phyloP scores from a whole-genome alignment of 2,888 invertebrate species.

The Chrysolina oricalcia region DNA sequence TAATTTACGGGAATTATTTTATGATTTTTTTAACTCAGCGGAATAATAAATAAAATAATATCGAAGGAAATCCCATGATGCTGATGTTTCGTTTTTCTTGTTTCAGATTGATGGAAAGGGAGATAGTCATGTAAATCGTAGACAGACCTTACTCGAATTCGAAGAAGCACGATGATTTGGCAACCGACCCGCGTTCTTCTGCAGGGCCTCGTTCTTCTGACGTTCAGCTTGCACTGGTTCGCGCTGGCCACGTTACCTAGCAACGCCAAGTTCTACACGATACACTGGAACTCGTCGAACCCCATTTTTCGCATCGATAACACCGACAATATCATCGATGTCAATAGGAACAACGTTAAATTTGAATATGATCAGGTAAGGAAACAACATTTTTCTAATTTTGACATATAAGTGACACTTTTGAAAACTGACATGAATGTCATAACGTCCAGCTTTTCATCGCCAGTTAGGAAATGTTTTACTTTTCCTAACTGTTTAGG shows the following conservation, averaged over 20 bases:
- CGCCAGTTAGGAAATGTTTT: no score
- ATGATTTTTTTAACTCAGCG: no score
- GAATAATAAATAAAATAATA: no score
- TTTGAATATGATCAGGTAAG: constrained; percentile 91
- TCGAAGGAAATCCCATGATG: neutral
- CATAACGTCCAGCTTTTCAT: no score
- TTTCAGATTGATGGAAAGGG: constrained; percentile 49
- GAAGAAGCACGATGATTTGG: constrained; percentile 60
- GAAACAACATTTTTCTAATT: neutral
- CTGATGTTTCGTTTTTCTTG: constrained; percentile 22
- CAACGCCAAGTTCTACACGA: constrained; percentile 71
- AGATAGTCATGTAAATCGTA: constrained; percentile 53
- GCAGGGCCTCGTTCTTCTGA: constrained; percentile 65
- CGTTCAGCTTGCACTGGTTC: constrained; percentile 65
- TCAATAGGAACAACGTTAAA: constrained; percentile 91
- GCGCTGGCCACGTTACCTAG: constrained; percentile 68
- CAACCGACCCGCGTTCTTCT: constrained; percentile 57
- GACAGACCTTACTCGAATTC: constrained; percentile 35
- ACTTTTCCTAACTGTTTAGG: no score
- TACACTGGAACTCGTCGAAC: constrained; percentile 72
- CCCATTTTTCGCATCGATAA: constrained; percentile 93
- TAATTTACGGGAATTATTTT: no score
- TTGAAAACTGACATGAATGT: no score
- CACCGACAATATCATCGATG: constrained; percentile 96
- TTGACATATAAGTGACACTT: no score